Percentiles rank a stretch among this genome's conserved stretches.
These are phyloP conservation scores for Colletes collaris DNA, from an alignment of 2,888 invertebrate genomes.

Conservation along the genomic window DNA sequence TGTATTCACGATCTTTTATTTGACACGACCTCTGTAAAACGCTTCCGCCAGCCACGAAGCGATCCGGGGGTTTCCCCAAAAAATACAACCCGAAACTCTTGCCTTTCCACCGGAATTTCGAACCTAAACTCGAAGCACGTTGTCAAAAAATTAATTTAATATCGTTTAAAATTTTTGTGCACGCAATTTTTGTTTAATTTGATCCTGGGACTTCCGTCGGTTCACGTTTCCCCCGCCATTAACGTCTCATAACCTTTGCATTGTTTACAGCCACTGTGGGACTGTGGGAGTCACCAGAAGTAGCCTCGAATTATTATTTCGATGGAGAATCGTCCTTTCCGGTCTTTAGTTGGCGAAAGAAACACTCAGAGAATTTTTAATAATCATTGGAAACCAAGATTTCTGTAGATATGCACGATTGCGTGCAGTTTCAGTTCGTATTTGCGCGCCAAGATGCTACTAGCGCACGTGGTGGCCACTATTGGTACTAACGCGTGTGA, in stretches of 20 bases:
- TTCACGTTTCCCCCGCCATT: constrained; percentile 4
- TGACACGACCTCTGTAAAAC: neutral
- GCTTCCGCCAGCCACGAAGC: constrained; percentile 35
- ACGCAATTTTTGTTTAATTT: neutral
- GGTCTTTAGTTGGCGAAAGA: no score
- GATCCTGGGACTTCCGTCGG: constrained; percentile 30
- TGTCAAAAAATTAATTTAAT: no score
- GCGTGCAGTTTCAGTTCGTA: no score
- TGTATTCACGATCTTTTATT: constrained; percentile 59
- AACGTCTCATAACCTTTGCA: constrained; percentile 20
- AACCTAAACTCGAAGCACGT: no score
- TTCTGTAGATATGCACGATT: no score
- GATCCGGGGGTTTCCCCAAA: neutral
- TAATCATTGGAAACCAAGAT: neutral
- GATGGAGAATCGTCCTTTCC: no score
- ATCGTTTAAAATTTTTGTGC: neutral
- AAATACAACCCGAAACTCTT: no score
- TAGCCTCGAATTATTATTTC: neutral
- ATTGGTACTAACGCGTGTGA: no score
- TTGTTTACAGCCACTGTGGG: constrained; percentile 41
- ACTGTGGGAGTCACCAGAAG: constrained; percentile 9
- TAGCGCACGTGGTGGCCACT: no score
- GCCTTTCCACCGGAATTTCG: no score
- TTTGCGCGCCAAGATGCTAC: no score
- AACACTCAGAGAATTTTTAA: no score